phyloP scores from a whole-genome alignment of 1,140 invertebrate species.

The Saxidomus purpurata region DNA sequence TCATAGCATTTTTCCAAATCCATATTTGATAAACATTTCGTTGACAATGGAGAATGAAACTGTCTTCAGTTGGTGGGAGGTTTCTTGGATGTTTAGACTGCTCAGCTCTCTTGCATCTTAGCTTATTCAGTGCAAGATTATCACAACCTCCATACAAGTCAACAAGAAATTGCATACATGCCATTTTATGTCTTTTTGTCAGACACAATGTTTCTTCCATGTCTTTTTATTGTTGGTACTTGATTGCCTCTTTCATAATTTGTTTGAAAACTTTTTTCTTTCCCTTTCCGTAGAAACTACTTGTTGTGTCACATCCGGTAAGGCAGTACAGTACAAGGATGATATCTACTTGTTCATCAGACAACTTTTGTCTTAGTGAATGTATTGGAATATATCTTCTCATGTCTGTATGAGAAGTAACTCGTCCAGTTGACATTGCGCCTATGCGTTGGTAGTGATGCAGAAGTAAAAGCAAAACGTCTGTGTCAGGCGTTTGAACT shows the following conservation, averaged over 20 bases:
- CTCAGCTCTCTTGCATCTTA: background rate
- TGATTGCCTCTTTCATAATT: background rate
- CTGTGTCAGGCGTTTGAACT: background rate
- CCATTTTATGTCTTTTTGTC: background rate
- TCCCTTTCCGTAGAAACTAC: conserved; percentile 20
- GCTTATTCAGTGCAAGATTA: background rate
- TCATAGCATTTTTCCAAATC: conserved; percentile 13
- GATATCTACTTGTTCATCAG: conserved; percentile 14
- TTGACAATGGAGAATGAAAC: background rate
- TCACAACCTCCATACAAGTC: background rate
- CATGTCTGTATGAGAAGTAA: background rate
- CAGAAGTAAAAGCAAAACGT: conserved; percentile 14
- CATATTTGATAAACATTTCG: background rate
- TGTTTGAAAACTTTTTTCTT: conserved; percentile 41
- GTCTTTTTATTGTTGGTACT: background rate
- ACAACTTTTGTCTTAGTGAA: background rate
- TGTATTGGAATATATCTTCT: conserved; percentile 43
- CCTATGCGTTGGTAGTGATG: background rate
- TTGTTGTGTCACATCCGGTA: conserved; percentile 49
- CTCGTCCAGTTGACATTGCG: background rate
- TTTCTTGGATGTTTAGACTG: background rate
- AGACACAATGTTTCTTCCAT: background rate
- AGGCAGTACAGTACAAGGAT: conserved; percentile 33
- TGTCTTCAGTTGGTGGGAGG: conserved; percentile 5
- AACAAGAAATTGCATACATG: background rate